A percentile compares a stretch with the other conserved stretches of the same genome.
phyloP scores from a whole-genome alignment of 2,797 vertebrate species.

The Microchirus variegatus region DNA sequence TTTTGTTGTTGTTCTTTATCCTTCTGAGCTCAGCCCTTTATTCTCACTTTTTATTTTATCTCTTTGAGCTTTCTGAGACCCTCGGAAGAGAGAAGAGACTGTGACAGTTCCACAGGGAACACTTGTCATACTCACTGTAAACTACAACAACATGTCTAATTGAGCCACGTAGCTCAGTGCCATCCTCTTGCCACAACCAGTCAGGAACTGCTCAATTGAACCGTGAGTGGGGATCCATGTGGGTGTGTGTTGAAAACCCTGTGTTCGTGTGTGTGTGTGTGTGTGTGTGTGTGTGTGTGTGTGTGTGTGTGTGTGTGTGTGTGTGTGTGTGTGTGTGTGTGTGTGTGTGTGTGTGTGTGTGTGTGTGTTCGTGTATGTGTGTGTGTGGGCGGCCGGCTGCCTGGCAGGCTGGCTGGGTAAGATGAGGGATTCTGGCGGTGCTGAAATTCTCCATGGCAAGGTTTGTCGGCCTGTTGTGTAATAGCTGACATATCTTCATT shows the following conservation, averaged over 20 bases:
- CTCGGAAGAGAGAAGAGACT: conserved; percentile 8
- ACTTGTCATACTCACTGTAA: conserved; percentile 59
- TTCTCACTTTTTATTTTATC: conserved; percentile 13
- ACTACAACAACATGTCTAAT: conserved; percentile 70
- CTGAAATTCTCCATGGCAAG: conserved; percentile 48
- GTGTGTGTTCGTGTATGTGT: conserved; percentile 8
- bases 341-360: conserved; percentile 12
- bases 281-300: conserved; percentile 7
- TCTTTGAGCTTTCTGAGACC: conserved; percentile 8
- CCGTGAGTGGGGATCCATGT: conserved; percentile 28
- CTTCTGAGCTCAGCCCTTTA: not conserved
- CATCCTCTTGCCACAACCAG: conserved; percentile 46
- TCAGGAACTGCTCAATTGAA: conserved; percentile 48
- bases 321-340: conserved; percentile 7
- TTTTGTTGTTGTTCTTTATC: conserved; percentile 5
- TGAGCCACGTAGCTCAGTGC: conserved; percentile 55
- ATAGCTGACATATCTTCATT: conserved; percentile 76
- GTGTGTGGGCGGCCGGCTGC: conserved; percentile 17
- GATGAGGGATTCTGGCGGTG: conserved; percentile 45
- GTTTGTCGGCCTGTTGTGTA: conserved; percentile 63
- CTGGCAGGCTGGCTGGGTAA: conserved; percentile 28
- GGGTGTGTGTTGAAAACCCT: conserved; percentile 1
- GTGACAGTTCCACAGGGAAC: conserved; percentile 34
- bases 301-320: conserved; percentile 10
- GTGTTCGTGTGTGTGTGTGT: conserved; percentile 6